Evolutionary conservation across 2,888 invertebrate genomes (phyloP), one percentile per base, ranked within the genome.

Genomic region (Alloplasta piceator): DNA sequence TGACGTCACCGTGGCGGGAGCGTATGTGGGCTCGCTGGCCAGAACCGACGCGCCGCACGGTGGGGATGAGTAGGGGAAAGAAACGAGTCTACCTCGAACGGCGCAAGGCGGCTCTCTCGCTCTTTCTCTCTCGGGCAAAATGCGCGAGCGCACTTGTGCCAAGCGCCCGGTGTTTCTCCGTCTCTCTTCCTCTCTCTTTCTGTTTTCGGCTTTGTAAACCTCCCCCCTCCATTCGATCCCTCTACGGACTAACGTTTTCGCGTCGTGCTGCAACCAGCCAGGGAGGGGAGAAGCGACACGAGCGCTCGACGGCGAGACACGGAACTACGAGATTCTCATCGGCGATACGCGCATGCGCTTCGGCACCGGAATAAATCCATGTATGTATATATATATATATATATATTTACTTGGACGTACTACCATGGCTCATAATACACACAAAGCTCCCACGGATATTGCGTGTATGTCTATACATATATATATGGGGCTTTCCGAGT

Each of bases 1-100:
- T 92, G 92, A 92, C 92, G 92, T 92, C 92, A 92, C 92, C 90
- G 89, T 92, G 92, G 92, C 92, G 92, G 92, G 92, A 92, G 90
- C 89, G 88, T 86, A 89, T 85, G 86, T 88, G 83, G 90, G 91
- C 90, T 91, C 91, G 91, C 91, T 88, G 88, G 89, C 89, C 88
- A 90, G 89, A 85, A 86, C 68, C 85, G 85, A 84, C 84, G 82
- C 68, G 48, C n/a, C 9, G 6, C 4, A 7, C 77, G 85, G 90
- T 87, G 88, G 90, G 89, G 86, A 67, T 71, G 73, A 43, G 82
- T 83, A 90, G 90, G 90, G 90, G 91, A 90, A 87, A 85, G 88
- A 82, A 90, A 89, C 90, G 91, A 91, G 90, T 91, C 91, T 90
- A 90, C 89, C 84, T 86, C 85, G 77, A 16, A 55, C 26, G 6